Evolutionary conservation across 2,113 vertebrate genomes (phyloP).

Genomic region (Phalacrocorax carbo): DNA sequence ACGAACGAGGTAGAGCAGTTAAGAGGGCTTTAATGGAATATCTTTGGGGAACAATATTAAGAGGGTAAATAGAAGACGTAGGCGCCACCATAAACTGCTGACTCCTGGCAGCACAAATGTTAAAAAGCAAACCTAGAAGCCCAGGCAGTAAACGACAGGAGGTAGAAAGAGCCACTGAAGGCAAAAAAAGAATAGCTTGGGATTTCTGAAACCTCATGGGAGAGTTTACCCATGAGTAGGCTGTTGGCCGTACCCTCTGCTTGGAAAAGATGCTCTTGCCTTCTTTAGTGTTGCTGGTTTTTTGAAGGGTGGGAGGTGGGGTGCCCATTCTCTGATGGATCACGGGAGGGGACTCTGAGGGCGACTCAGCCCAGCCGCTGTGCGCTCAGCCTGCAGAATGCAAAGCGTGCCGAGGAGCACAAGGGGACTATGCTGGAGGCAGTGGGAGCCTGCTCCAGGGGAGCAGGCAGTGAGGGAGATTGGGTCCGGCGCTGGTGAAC

Average conservation of each 20-base stretch:
- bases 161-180: background rate
- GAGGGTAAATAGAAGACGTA: background rate
- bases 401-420: accelerated
- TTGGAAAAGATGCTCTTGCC: background rate
- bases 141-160: background rate
- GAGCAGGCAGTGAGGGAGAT: accelerated
- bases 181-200: background rate
- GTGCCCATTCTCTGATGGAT: background rate
- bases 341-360: accelerated
- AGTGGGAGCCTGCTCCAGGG: background rate
- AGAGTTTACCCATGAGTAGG: background rate
- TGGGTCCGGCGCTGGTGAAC: accelerated
- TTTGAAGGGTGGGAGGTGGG: background rate
- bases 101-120: background rate
- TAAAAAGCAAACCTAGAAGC: conserved; percentile 2
- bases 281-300: background rate
- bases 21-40: background rate
- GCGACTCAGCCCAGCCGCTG: background rate
- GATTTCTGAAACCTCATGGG: background rate
- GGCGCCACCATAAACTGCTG: background rate
- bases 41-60: background rate
- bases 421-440: accelerated
- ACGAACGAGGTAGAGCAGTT: background rate
- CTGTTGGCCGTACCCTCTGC: background rate
- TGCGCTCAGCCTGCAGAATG: background rate